phyloP scores from a whole-genome alignment of 2,113 vertebrate species.

The Cephalopterus ornatus region DNA sequence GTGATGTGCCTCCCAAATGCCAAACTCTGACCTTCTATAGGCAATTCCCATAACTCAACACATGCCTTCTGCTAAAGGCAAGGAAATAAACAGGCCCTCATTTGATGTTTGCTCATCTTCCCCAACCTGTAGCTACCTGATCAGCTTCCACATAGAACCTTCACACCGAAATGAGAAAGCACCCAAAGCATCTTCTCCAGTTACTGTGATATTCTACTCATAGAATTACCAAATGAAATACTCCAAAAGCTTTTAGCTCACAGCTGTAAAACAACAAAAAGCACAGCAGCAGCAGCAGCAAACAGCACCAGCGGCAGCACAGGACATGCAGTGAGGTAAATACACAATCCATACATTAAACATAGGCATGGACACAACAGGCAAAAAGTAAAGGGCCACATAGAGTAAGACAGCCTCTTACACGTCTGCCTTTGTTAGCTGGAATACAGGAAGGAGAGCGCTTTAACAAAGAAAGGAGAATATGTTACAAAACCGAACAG shows the following conservation, averaged over 20 bases:
- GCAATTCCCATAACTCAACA: background rate
- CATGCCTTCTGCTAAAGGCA: background rate
- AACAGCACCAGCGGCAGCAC: conserved; percentile 48
- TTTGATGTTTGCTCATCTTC: background rate
- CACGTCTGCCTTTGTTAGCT: conserved; percentile 97
- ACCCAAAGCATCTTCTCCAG: background rate
- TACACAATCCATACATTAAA: conserved; percentile 57
- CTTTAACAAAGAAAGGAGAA: conserved; percentile 88
- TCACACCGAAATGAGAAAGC: background rate
- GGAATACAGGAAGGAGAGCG: conserved; percentile 92
- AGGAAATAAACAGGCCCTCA: background rate
- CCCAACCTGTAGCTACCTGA: background rate
- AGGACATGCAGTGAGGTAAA: conserved; percentile 67
- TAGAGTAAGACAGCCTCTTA: conserved; percentile 85
- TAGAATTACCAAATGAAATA: conserved; percentile 11
- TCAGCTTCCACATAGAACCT: background rate
- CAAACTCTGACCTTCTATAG: background rate
- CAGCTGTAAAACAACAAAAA: conserved; percentile 53
- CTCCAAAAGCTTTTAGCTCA: conserved; percentile 64
- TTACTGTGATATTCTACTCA: conserved; percentile 2
- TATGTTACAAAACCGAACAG: conserved; percentile 71
- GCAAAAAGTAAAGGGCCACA: conserved; percentile 69
- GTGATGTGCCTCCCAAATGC: background rate
- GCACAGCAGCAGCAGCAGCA: conserved; percentile 53
- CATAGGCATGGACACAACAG: conserved; percentile 70